A percentile compares a stretch with the other conserved stretches of the same genome.
Evolutionary conservation across 2,797 vertebrate genomes (phyloP).

Genomic region (Malacoctenus gilli): DNA sequence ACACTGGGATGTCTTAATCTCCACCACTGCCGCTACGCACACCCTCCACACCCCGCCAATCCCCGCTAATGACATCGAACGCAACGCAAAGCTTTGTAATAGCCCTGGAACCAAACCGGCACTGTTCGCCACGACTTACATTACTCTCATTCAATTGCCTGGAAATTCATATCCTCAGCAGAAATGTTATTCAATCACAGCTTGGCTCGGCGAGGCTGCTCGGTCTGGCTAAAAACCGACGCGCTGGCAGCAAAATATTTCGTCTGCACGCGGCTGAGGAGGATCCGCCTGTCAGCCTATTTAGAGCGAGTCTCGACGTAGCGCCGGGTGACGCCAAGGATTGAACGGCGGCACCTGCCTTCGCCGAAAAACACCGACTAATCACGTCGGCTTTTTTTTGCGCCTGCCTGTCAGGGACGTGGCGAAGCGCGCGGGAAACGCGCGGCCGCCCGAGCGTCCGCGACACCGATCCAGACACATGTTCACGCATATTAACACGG

Average conservation of each 20-base stretch:
- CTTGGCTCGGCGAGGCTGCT: slow-evolving; percentile 35
- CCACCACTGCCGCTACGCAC: slow-evolving; percentile 48
- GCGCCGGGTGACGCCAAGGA: slow-evolving; percentile 51
- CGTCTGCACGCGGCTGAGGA: slow-evolving; percentile 44
- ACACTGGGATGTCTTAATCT: slow-evolving; percentile 70
- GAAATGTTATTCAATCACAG: slow-evolving; percentile 59
- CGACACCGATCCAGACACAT: slow-evolving; percentile 48
- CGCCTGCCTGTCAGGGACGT: slow-evolving; percentile 50
- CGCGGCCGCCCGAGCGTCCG: slow-evolving; percentile 12
- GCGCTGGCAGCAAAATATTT: slow-evolving; percentile 54
- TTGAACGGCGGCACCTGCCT: slow-evolving; percentile 61
- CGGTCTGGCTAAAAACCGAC: slow-evolving; percentile 28
- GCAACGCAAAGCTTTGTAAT: slow-evolving; percentile 61
- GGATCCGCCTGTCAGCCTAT: slow-evolving; percentile 47
- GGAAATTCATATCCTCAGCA: slow-evolving; percentile 48
- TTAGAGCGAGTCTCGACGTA: slow-evolving; percentile 59
- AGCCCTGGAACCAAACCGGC: slow-evolving; percentile 57
- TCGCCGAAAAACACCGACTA: slow-evolving; percentile 49
- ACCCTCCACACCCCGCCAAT: slow-evolving; percentile 51
- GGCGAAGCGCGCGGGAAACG: slow-evolving; percentile 44
- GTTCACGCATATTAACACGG: slow-evolving; percentile 52
- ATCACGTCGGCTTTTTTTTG: slow-evolving; percentile 62
- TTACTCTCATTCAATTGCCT: slow-evolving; percentile 53
- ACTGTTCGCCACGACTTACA: slow-evolving; percentile 41
- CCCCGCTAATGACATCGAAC: slow-evolving; percentile 66